A percentile compares a stretch with the other conserved stretches of the same genome.
phyloP scores from a whole-genome alignment of 30 jellyfish, hydroid and myxozoan genomes.

The Turritopsis dohrnii region DNA sequence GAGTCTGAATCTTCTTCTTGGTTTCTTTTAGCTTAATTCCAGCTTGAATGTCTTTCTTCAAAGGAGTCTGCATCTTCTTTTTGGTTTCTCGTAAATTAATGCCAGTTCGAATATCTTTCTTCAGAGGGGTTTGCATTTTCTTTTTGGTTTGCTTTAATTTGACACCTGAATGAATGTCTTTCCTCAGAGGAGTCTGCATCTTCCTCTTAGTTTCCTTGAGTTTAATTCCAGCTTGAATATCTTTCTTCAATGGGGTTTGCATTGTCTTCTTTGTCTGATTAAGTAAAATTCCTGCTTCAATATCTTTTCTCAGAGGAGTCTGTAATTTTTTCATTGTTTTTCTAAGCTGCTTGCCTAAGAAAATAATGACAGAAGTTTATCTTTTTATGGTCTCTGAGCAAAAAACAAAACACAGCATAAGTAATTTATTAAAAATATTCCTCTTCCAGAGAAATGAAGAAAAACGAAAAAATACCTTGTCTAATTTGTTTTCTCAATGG shows the following conservation, averaged over 20 bases:
- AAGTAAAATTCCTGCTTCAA: conserved; percentile 39
- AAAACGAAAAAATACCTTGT: conserved; percentile 45
- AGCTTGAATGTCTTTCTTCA: conserved; percentile 41
- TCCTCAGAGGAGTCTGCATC: conserved; percentile 57
- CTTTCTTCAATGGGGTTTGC: conserved; percentile 59
- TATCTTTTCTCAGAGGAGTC: conserved; percentile 65
- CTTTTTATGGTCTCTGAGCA: conserved; percentile 39
- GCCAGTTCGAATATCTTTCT: conserved; percentile 45
- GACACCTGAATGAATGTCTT: conserved; percentile 39
- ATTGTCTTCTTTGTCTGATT: conserved; percentile 45
- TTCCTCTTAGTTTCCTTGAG: conserved; percentile 35
- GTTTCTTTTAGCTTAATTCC: conserved; percentile 38
- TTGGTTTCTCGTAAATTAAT: conserved; percentile 29
- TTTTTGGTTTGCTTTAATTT: conserved; percentile 29
- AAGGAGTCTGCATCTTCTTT: conserved; percentile 58
- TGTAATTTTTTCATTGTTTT: conserved; percentile 45
- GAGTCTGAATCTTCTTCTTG: conserved; percentile 46
- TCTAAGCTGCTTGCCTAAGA: conserved; percentile 29
- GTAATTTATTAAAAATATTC: neutral
- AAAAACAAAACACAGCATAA: too few species aligned
- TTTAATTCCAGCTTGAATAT: conserved; percentile 35
- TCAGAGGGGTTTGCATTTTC: conserved; percentile 50
- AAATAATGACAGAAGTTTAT: conserved; percentile 7
- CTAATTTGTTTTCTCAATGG: conserved; percentile 53
- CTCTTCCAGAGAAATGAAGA: neutral